Evolutionary conservation across 2,113 vertebrate genomes (phyloP), one percentile per base, ranked within the genome.

Genomic region (Sterna hirundo): DNA sequence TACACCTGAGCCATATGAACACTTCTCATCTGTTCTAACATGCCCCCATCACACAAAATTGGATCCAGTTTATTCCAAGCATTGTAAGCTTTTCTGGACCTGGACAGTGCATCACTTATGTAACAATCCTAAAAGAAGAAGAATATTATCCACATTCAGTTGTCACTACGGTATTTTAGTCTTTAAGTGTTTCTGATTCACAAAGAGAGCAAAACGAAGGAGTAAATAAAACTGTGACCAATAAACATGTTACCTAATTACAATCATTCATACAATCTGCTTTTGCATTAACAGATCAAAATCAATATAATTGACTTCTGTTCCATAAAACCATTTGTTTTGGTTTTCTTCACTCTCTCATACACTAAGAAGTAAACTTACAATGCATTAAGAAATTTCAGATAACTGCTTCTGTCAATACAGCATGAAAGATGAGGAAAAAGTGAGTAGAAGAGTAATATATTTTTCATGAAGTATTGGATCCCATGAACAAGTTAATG

Each of bases 271-370:
- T 52, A 36, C 44, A 79, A 86, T 93, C 81, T 87, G 77, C 81
- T 95, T 92, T 89, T 94, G 58, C 88, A 89, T 95, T 95, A 95
- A 82, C 71, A 82, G 79, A 76, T 90, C 38, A 91, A 97, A 98
- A 98, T 97, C 88, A 97, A 97, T 98, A 91, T 2, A 69, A 91
- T 92, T 64, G 68, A 97, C 85, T 96, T 97, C 22, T 55, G 19
- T 60, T 76, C 46, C 79, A 44, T 60, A 85, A 76, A 89, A 13
- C 9, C 18, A 42, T 88, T 96, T 92, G 18, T 49, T 96, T 94
- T 96, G 7, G 17, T 84, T 96, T 94, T 86, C 49, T 91, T 94
- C 83, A 25, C 36, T 69, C 57, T 55, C 17, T 85, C 70, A 29
- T 89, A 36, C 12, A 38, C 21, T 60, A 70, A 85, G 55, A 86